phyloP scores from a whole-genome alignment of 2,113 vertebrate genomes.

The Oreotrochilus melanogaster region DNA sequence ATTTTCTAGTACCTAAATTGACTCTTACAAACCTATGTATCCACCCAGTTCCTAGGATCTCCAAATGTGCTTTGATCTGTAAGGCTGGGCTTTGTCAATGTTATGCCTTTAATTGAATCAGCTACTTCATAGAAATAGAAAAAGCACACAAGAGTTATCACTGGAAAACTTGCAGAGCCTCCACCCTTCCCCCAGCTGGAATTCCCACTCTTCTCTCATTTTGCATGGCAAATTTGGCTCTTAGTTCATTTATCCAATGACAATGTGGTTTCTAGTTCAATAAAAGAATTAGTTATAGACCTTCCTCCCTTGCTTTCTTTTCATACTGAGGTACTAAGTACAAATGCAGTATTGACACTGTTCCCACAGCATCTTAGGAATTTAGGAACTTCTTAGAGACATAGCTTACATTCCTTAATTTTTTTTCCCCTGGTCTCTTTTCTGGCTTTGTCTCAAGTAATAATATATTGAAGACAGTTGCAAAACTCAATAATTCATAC shows the following conservation, averaged over 20 bases:
- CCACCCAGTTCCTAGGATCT: not conserved
- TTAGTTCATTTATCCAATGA: slow-evolving; percentile 4
- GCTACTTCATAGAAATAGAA: not conserved
- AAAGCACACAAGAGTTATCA: not conserved
- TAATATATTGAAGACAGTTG: not conserved
- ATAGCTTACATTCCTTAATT: not conserved
- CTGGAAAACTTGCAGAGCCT: slow-evolving; percentile 17
- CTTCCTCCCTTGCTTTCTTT: not conserved
- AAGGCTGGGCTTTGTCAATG: not conserved
- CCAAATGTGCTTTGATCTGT: not conserved
- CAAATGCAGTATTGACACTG: not conserved
- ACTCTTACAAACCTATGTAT: not conserved
- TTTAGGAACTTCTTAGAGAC: not conserved
- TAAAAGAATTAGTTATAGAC: not conserved
- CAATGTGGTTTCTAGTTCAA: not conserved
- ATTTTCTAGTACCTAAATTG: not conserved
- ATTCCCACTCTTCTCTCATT: slow-evolving; percentile 2
- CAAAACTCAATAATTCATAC: not conserved
- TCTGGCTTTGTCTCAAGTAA: not conserved
- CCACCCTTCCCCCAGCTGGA: slow-evolving; percentile 25
- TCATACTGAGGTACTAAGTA: not conserved
- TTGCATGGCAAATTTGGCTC: not conserved
- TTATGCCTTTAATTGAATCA: not conserved
- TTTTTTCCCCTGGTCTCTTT: not conserved
- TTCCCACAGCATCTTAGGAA: not conserved